A percentile compares a stretch with the other conserved stretches of the same genome.
Evolutionary conservation across 2,113 vertebrate species (phyloP).

Genomic region (Corynorhinus townsendii): DNA sequence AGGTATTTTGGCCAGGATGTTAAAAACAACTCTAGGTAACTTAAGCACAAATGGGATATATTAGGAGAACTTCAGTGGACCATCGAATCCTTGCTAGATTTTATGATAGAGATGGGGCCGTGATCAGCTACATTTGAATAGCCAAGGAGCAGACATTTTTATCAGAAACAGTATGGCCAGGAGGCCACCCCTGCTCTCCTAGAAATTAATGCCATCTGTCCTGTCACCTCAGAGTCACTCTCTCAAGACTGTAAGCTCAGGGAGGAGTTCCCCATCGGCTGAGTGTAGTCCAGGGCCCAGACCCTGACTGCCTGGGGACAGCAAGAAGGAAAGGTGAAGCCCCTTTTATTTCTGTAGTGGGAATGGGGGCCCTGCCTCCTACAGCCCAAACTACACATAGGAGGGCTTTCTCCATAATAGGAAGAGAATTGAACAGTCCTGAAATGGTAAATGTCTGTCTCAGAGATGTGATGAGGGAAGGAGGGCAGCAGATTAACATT

Average conservation of each 20-base stretch:
- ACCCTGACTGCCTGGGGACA: neutral
- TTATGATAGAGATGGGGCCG: neutral
- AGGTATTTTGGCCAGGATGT: neutral
- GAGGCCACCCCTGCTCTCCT: neutral
- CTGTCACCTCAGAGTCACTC: neutral
- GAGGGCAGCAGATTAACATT: neutral
- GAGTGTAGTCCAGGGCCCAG: neutral
- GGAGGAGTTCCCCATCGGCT: neutral
- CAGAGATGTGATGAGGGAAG: neutral
- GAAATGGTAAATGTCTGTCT: neutral
- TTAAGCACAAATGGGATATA: neutral
- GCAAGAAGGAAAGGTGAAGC: neutral
- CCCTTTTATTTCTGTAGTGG: neutral
- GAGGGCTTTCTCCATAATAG: neutral
- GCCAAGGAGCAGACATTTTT: neutral
- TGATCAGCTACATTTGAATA: neutral
- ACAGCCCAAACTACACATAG: neutral
- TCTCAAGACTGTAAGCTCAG: neutral
- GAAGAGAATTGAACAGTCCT: neutral
- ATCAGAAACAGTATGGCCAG: neutral
- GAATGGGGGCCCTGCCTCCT: neutral
- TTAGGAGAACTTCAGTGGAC: neutral
- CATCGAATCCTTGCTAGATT: neutral
- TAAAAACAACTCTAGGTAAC: neutral
- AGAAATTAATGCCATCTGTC: neutral